Percentiles rank a stretch among this genome's conserved stretches.
Conservation (phyloP, 2,888 invertebrate species). For the Torymus auratus region DNA sequence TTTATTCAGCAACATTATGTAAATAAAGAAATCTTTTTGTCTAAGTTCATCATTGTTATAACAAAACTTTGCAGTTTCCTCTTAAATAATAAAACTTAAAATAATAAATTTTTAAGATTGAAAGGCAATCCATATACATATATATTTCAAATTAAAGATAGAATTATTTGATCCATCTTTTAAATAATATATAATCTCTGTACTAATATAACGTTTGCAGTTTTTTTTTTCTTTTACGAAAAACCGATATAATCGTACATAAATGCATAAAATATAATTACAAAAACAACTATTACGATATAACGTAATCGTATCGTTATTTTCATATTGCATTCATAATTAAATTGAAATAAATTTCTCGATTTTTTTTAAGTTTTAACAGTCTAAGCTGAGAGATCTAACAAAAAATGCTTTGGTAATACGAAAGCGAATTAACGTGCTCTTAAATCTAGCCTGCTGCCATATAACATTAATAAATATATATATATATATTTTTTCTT, state of each 20-base stretch:
- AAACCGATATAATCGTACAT: conserved; percentile 27
- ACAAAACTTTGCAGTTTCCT: conserved; percentile 20
- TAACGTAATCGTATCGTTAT: conserved; percentile 14
- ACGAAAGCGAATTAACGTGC: conserved; percentile 53
- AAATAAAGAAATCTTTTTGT: conserved; percentile 57
- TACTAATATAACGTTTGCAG: conserved; percentile 32
- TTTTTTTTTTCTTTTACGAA: conserved; percentile 10
- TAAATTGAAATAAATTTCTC: conserved; percentile 48
- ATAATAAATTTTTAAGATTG: conserved; percentile 34
- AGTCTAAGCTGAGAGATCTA: conserved; percentile 55
- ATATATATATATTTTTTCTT: conserved; percentile 27
- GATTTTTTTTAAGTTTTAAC: conserved; percentile 37
- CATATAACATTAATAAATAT: conserved; percentile 58
- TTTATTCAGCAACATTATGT: conserved; percentile 57
- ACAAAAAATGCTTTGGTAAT: conserved; percentile 59
- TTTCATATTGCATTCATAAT: conserved; percentile 32
- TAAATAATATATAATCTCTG: conserved; percentile 39
- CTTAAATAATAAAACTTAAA: conserved; percentile 44
- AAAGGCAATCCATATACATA: conserved; percentile 31
- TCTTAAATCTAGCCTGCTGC: conserved; percentile 56
- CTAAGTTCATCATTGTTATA: conserved; percentile 44
- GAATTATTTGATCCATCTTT: conserved; percentile 31
- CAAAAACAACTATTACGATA: conserved; percentile 38
- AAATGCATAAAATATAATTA: conserved; percentile 49
- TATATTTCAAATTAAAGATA: conserved; percentile 18